Evolutionary conservation across 2,113 vertebrate genomes (phyloP).

Genomic region (Chionomys nivalis): DNA sequence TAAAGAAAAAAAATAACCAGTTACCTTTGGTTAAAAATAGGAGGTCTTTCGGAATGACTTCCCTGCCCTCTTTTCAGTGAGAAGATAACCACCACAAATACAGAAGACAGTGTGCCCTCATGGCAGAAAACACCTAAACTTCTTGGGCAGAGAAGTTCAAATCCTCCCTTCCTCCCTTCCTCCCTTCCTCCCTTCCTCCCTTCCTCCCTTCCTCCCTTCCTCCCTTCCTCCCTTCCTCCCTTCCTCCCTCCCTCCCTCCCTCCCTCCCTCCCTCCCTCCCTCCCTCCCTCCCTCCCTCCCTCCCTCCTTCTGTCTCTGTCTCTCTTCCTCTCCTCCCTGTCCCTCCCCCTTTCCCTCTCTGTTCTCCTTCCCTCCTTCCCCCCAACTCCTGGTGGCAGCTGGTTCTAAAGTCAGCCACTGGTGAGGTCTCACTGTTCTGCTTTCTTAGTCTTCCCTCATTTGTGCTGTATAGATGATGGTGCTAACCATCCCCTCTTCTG

Average conservation of each 20-base stretch:
- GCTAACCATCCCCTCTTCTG: neutral
- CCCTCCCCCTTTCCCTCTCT: neutral
- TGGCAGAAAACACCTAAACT: neutral
- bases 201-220: no score
- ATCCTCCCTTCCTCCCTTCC: neutral
- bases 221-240: no score
- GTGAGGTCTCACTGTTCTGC: neutral
- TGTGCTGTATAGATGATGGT: neutral
- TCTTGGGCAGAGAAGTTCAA: neutral
- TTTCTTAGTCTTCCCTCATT: neutral
- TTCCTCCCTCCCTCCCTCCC: no score
- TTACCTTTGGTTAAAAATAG: neutral
- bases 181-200: neutral
- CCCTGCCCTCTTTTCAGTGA: neutral
- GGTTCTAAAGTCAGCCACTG: neutral
- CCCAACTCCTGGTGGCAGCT: neutral
- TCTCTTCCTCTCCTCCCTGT: no score
- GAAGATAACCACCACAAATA: neutral
- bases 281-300: no score
- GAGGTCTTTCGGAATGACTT: neutral
- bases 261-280: no score
- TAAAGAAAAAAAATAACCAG: neutral
- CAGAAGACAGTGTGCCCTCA: neutral
- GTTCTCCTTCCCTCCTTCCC: neutral
- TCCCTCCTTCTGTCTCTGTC: no score